Evolutionary conservation across 2,113 vertebrate species (phyloP).

Genomic region (Paratilapia polleni): DNA sequence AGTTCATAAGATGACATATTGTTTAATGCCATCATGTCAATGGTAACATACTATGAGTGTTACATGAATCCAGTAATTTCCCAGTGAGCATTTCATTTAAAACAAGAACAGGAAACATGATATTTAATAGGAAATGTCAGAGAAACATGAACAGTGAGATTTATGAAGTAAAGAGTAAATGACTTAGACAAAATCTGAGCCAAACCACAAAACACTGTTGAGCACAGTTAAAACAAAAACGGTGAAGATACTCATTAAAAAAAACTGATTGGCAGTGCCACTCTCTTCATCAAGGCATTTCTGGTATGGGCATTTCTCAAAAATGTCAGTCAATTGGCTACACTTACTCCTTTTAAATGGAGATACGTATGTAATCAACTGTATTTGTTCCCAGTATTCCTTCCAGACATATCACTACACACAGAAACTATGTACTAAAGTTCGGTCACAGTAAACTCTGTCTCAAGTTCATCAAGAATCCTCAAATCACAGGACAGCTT

Average conservation of each 20-base stretch:
- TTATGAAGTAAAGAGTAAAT: constrained; percentile 5
- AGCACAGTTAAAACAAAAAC: constrained; percentile 4
- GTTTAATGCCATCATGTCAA: not conserved
- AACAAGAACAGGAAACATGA: constrained; percentile 10
- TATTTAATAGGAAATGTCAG: constrained; percentile 7
- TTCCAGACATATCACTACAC: constrained; percentile 32
- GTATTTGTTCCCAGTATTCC: constrained; percentile 20
- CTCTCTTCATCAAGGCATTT: constrained; percentile 69
- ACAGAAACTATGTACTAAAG: constrained; percentile 11
- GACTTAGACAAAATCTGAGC: not conserved
- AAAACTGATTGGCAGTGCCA: constrained; percentile 41
- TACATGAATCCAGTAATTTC: not conserved
- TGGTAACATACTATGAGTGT: not conserved
- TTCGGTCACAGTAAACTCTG: constrained; percentile 45
- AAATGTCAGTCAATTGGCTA: constrained; percentile 17
- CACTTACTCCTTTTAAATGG: constrained; percentile 25
- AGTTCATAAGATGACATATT: not conserved
- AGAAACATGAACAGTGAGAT: constrained; percentile 7
- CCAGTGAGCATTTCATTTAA: not conserved
- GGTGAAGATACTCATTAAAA: constrained; percentile 1
- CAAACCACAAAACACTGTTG: constrained; percentile 6
- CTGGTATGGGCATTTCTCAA: constrained; percentile 44
- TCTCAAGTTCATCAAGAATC: constrained; percentile 38
- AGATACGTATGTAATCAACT: constrained; percentile 40
- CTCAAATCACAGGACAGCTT: constrained; percentile 24